Evolutionary conservation across 2,113 vertebrate genomes (phyloP).

Genomic region (Cyanistes caeruleus): DNA sequence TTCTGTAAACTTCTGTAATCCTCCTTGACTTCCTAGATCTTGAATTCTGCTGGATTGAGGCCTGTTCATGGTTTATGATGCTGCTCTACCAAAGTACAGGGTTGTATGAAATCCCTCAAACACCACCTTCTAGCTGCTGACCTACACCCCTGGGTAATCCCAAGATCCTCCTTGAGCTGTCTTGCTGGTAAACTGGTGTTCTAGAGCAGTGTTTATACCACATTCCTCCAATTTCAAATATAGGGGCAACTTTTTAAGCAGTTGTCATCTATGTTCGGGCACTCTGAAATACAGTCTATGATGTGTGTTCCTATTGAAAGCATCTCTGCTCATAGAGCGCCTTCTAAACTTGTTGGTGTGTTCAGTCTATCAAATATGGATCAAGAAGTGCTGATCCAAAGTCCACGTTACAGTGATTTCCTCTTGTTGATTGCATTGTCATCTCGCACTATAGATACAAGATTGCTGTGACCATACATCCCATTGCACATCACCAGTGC

Average conservation of each 20-base stretch:
- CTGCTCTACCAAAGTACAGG: background rate
- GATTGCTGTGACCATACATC: background rate
- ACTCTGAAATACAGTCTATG: background rate
- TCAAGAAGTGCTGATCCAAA: background rate
- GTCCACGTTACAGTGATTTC: rapidly evolving
- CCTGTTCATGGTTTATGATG: background rate
- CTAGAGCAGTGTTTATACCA: background rate
- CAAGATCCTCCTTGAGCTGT: background rate
- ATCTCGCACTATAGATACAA: background rate
- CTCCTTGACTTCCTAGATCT: background rate
- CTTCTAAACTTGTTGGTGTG: rapidly evolving
- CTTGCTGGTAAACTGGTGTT: background rate
- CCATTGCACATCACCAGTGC: background rate
- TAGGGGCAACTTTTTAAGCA: background rate
- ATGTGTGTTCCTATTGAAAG: background rate
- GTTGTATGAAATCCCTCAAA: background rate
- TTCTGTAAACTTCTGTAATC: no score
- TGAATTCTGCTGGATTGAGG: background rate
- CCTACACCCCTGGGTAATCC: background rate
- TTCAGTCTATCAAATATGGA: background rate
- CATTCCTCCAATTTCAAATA: background rate
- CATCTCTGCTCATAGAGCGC: background rate
- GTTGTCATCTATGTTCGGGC: background rate
- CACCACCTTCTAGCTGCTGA: background rate
- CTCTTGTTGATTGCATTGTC: background rate